Evolutionary conservation across 2,113 vertebrate species (phyloP).

Genomic region (Hypocryptadius cinnamomeus): DNA sequence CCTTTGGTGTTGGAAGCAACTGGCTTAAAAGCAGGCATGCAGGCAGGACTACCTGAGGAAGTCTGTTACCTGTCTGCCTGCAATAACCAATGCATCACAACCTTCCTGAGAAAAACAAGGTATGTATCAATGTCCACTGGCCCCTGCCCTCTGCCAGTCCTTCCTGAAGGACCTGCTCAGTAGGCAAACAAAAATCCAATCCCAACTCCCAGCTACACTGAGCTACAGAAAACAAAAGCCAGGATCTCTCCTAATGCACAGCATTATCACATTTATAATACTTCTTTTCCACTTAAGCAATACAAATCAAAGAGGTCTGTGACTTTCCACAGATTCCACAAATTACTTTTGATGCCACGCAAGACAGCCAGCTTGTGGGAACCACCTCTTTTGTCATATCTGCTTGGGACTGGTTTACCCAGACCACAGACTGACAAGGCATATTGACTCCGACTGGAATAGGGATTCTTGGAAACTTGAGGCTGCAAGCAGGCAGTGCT

Average conservation of each 20-base stretch:
- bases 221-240: not conserved
- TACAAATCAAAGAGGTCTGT: not conserved
- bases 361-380: not conserved
- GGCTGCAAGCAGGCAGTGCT: not conserved
- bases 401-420: not conserved
- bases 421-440: not conserved
- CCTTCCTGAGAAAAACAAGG: not conserved
- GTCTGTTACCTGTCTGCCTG: not conserved
- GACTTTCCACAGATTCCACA: not conserved
- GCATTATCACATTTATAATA: not conserved
- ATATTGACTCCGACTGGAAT: rapidly evolving
- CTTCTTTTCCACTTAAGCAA: not conserved
- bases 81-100: not conserved
- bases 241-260: not conserved
- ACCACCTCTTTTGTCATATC: not conserved
- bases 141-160: not conserved
- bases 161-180: not conserved
- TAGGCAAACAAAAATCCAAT: not conserved
- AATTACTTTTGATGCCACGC: not conserved
- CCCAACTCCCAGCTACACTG: not conserved
- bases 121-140: not conserved
- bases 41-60: not conserved
- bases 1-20: not conserved
- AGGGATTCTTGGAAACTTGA: not conserved
- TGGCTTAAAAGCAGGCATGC: not conserved